phyloP scores from a whole-genome alignment of 2,888 invertebrate genomes.

The Fragum whitleyi region DNA sequence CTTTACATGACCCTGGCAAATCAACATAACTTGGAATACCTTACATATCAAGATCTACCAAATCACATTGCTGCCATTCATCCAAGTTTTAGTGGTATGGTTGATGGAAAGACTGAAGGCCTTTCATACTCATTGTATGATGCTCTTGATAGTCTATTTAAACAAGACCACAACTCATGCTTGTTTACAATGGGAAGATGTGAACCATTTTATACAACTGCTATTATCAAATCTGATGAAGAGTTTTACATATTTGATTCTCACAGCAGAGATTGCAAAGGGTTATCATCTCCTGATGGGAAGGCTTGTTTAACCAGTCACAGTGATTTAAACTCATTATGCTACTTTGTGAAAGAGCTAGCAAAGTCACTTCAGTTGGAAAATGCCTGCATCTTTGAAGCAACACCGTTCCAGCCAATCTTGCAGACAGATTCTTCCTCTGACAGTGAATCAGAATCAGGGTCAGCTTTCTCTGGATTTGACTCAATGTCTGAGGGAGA shows the following conservation, averaged over 20 bases:
- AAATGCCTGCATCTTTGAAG: constrained; percentile 3
- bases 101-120: constrained; percentile 6
- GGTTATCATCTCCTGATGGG: neutral
- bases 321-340: neutral
- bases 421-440: neutral
- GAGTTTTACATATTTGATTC: neutral
- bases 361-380: neutral
- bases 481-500: constrained; percentile 30
- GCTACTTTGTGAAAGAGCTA: neutral
- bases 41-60: constrained; percentile 1
- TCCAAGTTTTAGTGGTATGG: neutral
- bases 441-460: neutral
- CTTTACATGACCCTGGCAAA: neutral
- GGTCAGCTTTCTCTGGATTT: constrained; percentile 25
- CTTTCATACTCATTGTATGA: neutral
- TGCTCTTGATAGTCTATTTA: neutral
- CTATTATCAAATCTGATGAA: neutral
- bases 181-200: neutral
- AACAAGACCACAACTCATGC: neutral
- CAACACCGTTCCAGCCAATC: constrained; percentile 22
- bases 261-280: constrained; percentile 8
- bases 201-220: neutral
- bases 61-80: neutral
- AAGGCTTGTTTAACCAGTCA: neutral
- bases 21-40: neutral